Conservation (phyloP, 2,113 vertebrate species). For the Onychostruthus taczanowskii region DNA sequence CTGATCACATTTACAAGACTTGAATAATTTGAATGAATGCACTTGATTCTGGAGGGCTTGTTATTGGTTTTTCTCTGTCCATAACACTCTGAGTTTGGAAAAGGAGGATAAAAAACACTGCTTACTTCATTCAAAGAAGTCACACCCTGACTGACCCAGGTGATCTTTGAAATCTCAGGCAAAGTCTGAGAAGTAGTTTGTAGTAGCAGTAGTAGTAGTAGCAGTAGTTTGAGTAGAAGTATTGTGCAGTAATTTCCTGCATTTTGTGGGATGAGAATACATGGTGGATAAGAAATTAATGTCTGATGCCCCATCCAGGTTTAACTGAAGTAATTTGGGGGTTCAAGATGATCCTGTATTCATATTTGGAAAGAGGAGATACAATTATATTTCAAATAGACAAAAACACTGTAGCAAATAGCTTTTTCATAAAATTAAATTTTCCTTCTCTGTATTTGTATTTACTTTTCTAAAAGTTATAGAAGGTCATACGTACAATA, state of each 20-base stretch:
- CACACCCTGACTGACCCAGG: not conserved
- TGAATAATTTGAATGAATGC: not conserved
- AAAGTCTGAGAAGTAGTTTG: not conserved
- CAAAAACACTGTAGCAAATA: not conserved
- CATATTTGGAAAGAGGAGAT: not conserved
- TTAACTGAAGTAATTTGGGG: not conserved
- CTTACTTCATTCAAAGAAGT: not conserved
- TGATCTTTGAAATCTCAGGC: not conserved
- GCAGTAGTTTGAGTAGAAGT: too few relatives aligned
- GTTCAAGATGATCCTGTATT: not conserved
- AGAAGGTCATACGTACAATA: not conserved
- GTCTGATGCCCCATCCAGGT: not conserved
- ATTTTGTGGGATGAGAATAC: not conserved
- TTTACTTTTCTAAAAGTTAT: not conserved
- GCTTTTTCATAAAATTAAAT: not conserved
- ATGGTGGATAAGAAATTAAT: rapidly evolving
- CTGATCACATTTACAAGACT: not conserved
- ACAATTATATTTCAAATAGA: not conserved
- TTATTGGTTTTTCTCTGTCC: not conserved
- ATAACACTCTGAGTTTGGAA: not conserved
- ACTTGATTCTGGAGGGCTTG: not conserved
- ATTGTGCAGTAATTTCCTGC: not conserved
- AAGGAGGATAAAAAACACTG: not conserved
- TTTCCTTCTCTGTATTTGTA: too few relatives aligned
- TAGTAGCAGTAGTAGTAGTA: too few relatives aligned